phyloP scores from a whole-genome alignment of 2,113 vertebrate genomes.

The Macquaria australasica region DNA sequence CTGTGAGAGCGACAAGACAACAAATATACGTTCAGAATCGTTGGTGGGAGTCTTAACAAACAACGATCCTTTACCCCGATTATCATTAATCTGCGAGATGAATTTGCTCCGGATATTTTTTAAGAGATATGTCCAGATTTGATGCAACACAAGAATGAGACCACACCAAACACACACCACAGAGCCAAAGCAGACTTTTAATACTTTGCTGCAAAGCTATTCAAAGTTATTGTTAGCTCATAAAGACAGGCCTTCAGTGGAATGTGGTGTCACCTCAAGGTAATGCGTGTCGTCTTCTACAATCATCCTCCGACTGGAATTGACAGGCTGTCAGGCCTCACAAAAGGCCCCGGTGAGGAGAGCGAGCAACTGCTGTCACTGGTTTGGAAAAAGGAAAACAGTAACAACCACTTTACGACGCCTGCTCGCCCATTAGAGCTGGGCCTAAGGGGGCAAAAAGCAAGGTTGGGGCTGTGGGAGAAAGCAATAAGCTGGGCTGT shows the following conservation, averaged over 20 bases:
- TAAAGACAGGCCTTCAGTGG: conserved; percentile 47
- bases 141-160: conserved; percentile 1
- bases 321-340: conserved; percentile 71
- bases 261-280: conserved; percentile 68
- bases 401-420: conserved; percentile 80
- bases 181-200: conserved; percentile 20
- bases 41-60: conserved; percentile 16
- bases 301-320: conserved; percentile 57
- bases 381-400: conserved; percentile 77
- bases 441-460: conserved; percentile 48
- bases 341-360: conserved; percentile 72
- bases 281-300: conserved; percentile 60
- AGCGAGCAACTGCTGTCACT: conserved; percentile 80
- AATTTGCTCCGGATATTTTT: background rate
- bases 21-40: background rate
- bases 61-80: conserved; percentile 4
- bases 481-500: conserved; percentile 44
- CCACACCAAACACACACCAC: rapidly evolving
- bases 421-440: conserved; percentile 67
- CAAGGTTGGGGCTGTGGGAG: conserved; percentile 36
- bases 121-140: background rate
- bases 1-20: conserved; percentile 31
- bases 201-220: conserved; percentile 33
- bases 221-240: conserved; percentile 60
- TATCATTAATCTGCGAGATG: conserved; percentile 26